These are phyloP conservation scores for Plectrocnemia conspersa DNA, from an alignment of 1,140 invertebrate species.

Conservation along the genomic window DNA sequence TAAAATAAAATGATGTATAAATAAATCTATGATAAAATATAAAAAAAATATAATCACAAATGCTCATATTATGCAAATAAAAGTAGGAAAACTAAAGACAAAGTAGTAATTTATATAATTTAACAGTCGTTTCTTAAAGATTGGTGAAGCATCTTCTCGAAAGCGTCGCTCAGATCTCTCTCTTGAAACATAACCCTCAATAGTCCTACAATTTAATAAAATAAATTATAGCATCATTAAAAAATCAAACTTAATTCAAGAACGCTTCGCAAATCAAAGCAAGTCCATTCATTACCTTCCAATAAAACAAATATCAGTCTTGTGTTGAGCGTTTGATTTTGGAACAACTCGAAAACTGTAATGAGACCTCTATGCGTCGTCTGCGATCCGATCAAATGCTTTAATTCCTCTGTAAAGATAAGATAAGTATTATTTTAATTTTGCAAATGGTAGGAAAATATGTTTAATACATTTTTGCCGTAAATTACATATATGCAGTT, in stretches of 20 bases:
- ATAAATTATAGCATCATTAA: background rate
- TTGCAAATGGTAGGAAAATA: too few relatives aligned
- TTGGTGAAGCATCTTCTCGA: constrained; percentile 6
- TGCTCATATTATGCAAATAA: too few relatives aligned
- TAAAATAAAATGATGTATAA: too few relatives aligned
- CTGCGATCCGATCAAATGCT: constrained; percentile 86
- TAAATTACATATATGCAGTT: too few relatives aligned
- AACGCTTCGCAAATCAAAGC: background rate
- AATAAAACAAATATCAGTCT: constrained; percentile 83
- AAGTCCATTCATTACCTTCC: constrained; percentile 51
- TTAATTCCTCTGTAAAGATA: constrained; percentile 76
- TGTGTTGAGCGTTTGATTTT: constrained; percentile 79
- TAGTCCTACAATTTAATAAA: background rate
- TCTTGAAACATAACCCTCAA: constrained; percentile 15
- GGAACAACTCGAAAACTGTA: constrained; percentile 85
- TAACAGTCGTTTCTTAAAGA: too few relatives aligned
- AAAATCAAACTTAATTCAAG: background rate
- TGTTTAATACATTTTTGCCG: too few relatives aligned
- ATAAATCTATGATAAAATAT: too few relatives aligned
- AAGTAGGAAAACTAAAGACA: too few relatives aligned
- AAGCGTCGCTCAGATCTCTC: background rate
- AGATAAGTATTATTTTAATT: background rate
- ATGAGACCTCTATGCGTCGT: constrained; percentile 81
- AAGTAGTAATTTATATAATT: too few relatives aligned
- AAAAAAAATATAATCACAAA: too few relatives aligned